phyloP scores from a whole-genome alignment of 2,888 invertebrate genomes.

The Tuberolachnus salignus region DNA sequence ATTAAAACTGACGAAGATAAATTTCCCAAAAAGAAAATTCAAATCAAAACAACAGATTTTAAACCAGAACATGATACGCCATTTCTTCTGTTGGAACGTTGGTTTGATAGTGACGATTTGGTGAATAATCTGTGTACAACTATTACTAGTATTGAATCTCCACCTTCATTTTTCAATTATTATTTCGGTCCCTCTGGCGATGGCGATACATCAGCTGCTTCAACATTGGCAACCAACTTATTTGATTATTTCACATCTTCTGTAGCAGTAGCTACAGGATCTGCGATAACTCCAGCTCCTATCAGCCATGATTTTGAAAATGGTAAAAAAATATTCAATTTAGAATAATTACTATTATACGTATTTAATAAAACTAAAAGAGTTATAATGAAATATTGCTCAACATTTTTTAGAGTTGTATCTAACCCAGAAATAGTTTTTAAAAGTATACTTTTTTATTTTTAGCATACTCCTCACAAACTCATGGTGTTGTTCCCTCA shows the following conservation, averaged over 20 bases:
- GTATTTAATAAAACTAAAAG: too few relatives aligned
- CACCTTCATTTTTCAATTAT: conserved; percentile 13
- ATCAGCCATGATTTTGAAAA: background rate
- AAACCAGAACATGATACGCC: background rate
- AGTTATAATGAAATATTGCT: too few relatives aligned
- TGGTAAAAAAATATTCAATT: conserved; percentile 3
- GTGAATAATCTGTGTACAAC: conserved; percentile 77
- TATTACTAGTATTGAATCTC: conserved; percentile 64
- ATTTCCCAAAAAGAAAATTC: conserved; percentile 17
- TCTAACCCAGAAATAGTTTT: too few relatives aligned
- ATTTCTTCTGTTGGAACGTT: conserved; percentile 64
- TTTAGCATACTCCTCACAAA: background rate
- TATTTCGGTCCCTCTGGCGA: background rate
- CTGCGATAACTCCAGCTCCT: background rate
- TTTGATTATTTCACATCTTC: conserved; percentile 22
- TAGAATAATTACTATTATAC: background rate
- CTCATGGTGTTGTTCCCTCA: background rate
- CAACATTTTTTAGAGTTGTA: background rate
- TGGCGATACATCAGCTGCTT: background rate
- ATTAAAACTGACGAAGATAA: background rate
- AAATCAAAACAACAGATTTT: background rate
- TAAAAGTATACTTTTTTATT: background rate
- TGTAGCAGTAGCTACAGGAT: conserved; percentile 12
- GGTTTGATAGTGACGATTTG: conserved; percentile 76
- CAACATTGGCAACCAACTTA: background rate